Percentiles rank a stretch among this genome's conserved stretches.
Conservation (phyloP, 1,140 invertebrate species). For the Apis dorsata region DNA sequence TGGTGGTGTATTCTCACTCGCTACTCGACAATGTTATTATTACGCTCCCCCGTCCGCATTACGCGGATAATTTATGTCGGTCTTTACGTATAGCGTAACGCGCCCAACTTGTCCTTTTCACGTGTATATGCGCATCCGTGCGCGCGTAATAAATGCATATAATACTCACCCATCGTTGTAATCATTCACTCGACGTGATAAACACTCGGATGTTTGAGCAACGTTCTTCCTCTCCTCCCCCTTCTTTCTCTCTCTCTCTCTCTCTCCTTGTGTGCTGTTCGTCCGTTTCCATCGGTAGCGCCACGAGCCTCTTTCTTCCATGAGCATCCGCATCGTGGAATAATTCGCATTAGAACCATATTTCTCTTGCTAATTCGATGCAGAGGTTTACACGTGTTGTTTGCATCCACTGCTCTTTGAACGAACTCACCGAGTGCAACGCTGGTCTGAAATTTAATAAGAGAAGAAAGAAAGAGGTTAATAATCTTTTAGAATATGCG, state of each 20-base stretch:
- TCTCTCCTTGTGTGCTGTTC: too few relatives aligned
- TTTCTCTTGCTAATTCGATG: not conserved
- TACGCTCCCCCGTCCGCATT: constrained; percentile 63
- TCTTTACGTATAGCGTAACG: constrained; percentile 52
- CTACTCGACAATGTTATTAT: constrained; percentile 68
- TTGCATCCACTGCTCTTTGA: not conserved
- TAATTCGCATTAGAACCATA: not conserved
- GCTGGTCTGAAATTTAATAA: not conserved
- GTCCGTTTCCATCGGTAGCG: too few relatives aligned
- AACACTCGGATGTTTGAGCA: constrained; percentile 21
- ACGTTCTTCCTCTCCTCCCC: not conserved
- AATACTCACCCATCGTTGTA: constrained; percentile 26
- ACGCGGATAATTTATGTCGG: constrained; percentile 66
- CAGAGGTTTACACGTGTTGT: not conserved
- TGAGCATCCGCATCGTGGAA: not conserved
- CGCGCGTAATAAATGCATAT: constrained; percentile 47
- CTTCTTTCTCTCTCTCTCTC: too few relatives aligned
- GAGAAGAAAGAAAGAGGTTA: not conserved
- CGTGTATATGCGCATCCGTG: constrained; percentile 29
- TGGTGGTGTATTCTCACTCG: constrained; percentile 61
- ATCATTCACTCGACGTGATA: constrained; percentile 45
- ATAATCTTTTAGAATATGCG: not conserved
- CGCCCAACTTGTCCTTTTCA: constrained; percentile 38
- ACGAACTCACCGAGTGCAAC: not conserved
- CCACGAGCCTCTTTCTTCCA: not conserved